Conservation (phyloP, 2,888 invertebrate genomes). For the Drosophila neotestacea region DNA sequence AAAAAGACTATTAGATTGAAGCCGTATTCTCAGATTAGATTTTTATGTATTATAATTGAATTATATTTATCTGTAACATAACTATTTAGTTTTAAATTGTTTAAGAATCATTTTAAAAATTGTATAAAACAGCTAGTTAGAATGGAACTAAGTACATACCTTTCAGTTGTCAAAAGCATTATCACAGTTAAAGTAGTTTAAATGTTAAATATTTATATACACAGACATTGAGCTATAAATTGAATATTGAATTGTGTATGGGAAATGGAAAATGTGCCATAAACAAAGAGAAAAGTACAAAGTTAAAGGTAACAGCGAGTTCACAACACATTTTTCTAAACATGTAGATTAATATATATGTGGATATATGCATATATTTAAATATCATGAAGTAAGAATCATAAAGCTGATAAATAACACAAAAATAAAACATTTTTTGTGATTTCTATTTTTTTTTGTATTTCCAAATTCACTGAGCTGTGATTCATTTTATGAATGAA, state of each 20-base stretch:
- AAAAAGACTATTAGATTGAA: no score
- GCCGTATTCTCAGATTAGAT: no score
- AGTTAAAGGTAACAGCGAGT: conserved; percentile 30
- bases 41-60: no score
- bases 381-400: conserved; percentile 38
- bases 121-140: neutral
- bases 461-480: conserved; percentile 52
- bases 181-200: conserved; percentile 2
- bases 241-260: conserved; percentile 35
- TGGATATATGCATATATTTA: conserved; percentile 1
- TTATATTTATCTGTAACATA: no score
- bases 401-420: conserved; percentile 35
- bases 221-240: conserved; percentile 39
- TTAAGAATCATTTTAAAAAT: conserved; percentile 2
- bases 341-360: conserved; percentile 3
- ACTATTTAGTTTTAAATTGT: no score
- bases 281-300: conserved; percentile 52
- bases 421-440: conserved; percentile 4
- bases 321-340: conserved; percentile 11
- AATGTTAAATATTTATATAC: conserved; percentile 34
- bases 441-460: conserved; percentile 10
- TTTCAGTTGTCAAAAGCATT: conserved; percentile 27
- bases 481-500: conserved; percentile 47
- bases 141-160: conserved; percentile 51
- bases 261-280: conserved; percentile 62